phyloP scores from a whole-genome alignment of 2,113 vertebrate species.

The Brienomyrus brachyistius region DNA sequence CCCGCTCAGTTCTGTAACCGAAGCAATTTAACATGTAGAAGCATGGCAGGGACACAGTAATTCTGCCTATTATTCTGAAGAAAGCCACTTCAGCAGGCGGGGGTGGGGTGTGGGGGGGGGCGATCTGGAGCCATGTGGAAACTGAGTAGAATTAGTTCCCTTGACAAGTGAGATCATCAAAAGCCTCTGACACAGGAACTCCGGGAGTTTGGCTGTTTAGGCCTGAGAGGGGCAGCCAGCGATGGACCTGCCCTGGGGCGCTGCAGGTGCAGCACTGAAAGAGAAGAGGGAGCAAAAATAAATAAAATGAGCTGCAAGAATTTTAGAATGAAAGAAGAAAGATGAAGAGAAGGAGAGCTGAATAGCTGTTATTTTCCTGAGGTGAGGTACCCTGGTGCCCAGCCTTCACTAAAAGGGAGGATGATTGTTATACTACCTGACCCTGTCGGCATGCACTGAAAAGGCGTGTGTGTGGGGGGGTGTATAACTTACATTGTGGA shows the following conservation, averaged over 20 bases:
- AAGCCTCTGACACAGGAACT: conserved; percentile 29
- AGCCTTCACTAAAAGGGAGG: conserved; percentile 19
- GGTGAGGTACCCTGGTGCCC: conserved; percentile 27
- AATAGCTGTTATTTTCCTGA: conserved; percentile 6
- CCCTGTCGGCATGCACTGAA: background rate
- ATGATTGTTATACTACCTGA: conserved; percentile 13
- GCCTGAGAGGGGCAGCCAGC: conserved; percentile 24
- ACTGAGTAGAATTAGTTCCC: conserved; percentile 38
- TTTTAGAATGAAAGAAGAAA: conserved; percentile 24
- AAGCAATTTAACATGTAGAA: background rate
- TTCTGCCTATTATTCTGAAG: conserved; percentile 22
- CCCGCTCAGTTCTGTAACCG: background rate
- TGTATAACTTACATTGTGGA: background rate
- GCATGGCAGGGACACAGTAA: background rate
- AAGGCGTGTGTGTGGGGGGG: background rate
- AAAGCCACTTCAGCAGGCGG: conserved; percentile 22
- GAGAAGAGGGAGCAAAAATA: conserved; percentile 31
- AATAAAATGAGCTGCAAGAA: conserved; percentile 36
- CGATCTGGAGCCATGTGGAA: conserved; percentile 25
- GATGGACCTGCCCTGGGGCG: conserved; percentile 50
- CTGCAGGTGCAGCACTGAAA: conserved; percentile 50
- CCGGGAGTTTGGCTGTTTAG: background rate
- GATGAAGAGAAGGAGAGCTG: conserved; percentile 1
- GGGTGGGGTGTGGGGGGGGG: background rate
- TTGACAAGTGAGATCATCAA: conserved; percentile 39